Percentiles rank a stretch among this genome's conserved stretches.
phyloP scores from a whole-genome alignment of 1,140 invertebrate genomes.

The Chionoecetes opilio region DNA sequence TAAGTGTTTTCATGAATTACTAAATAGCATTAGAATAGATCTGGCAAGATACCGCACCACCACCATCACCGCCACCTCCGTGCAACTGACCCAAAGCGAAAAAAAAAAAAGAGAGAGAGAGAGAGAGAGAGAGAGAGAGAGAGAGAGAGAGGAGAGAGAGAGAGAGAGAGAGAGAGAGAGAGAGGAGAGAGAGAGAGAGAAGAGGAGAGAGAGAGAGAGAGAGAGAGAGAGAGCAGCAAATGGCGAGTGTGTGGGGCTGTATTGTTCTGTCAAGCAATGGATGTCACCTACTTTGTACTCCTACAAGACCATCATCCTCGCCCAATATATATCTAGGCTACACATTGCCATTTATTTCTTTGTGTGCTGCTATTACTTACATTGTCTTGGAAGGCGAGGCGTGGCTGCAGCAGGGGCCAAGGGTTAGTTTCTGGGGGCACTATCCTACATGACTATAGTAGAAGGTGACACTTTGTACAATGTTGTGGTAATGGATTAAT shows the following conservation, averaged over 20 bases:
- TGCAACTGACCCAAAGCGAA: background rate
- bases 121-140: background rate
- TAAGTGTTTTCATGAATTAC: conserved; percentile 31
- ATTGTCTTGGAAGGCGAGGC: background rate
- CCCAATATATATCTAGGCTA: background rate
- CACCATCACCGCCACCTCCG: background rate
- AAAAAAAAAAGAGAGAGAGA: background rate
- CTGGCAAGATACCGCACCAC: background rate
- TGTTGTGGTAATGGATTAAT: too few relatives aligned
- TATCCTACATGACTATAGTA: too few relatives aligned
- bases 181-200: background rate
- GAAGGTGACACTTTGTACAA: too few relatives aligned
- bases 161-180: background rate
- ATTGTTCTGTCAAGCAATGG: background rate
- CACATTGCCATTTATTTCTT: background rate
- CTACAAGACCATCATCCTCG: background rate
- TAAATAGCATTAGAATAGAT: background rate
- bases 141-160: background rate
- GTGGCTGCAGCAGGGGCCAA: background rate
- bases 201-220: background rate
- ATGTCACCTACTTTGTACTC: background rate
- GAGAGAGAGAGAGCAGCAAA: background rate
- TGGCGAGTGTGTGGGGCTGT: background rate
- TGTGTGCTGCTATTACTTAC: background rate
- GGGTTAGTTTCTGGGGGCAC: too few relatives aligned